phyloP scores from a whole-genome alignment of 1,140 invertebrate genomes.

The Micrasema longulum region DNA sequence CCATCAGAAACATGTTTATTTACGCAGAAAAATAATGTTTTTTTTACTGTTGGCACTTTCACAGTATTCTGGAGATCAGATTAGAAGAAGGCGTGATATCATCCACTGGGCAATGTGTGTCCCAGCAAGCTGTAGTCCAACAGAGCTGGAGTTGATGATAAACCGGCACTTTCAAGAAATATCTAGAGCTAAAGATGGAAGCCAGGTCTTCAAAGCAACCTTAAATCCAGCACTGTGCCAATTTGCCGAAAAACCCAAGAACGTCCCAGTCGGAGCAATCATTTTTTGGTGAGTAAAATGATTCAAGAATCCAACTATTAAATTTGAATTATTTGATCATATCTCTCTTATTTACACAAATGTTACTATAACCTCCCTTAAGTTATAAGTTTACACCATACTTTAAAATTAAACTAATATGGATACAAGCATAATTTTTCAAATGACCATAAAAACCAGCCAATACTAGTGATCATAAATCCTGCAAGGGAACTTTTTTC shows the following conservation, averaged over 20 bases:
- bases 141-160: constrained; percentile 21
- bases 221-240: constrained; percentile 1
- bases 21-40: not conserved
- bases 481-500: no score
- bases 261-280: not conserved
- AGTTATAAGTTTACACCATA: no score
- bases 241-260: not conserved
- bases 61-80: constrained; percentile 21
- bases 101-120: constrained; percentile 38
- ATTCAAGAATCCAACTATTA: not conserved
- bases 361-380: no score
- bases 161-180: constrained; percentile 15
- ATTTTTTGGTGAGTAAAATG: constrained; percentile 12
- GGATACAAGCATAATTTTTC: no score
- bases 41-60: no score
- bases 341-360: no score
- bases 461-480: no score
- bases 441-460: no score
- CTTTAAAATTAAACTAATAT: no score
- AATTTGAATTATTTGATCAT: not conserved
- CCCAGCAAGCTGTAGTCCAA: constrained; percentile 15
- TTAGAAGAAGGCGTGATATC: constrained; percentile 12
- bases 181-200: not conserved
- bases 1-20: no score
- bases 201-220: constrained; percentile 1